phyloP scores from a whole-genome alignment of 2,888 invertebrate genomes.

The Andrena bucephala region DNA sequence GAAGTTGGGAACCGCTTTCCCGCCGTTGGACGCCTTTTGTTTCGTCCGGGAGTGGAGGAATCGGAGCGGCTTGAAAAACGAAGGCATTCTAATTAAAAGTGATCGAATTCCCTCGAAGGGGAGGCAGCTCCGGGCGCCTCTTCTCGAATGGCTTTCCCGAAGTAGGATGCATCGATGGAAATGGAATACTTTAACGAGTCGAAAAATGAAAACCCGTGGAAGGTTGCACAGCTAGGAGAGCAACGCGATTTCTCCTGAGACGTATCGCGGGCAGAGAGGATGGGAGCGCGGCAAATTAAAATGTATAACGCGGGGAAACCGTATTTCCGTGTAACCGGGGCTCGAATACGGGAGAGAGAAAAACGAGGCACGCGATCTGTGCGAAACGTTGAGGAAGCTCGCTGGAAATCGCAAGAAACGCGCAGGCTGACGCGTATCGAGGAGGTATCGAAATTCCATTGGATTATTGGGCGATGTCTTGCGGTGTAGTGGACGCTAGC shows the following conservation, averaged over 20 bases:
- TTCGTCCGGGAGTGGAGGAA: conserved; percentile 12
- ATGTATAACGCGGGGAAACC: conserved; percentile 3
- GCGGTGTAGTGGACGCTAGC: neutral
- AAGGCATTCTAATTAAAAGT: neutral
- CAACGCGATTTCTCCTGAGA: conserved; percentile 1
- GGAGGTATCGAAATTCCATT: conserved; percentile 19
- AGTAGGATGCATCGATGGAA: too few species aligned
- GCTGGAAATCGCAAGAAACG: neutral
- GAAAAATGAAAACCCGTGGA: neutral
- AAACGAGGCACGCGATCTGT: neutral
- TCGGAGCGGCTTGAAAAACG: neutral
- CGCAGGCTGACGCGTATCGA: neutral
- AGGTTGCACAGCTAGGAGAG: neutral
- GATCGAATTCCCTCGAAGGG: neutral
- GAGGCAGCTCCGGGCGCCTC: too few species aligned
- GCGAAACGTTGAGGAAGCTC: neutral
- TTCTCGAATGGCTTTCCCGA: too few species aligned
- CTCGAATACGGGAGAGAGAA: neutral
- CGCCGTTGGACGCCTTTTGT: conserved; percentile 22
- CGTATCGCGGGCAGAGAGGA: neutral
- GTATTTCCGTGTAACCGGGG: neutral
- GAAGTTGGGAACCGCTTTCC: conserved; percentile 22
- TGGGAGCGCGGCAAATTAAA: neutral
- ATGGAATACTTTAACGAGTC: too few species aligned
- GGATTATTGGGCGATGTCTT: conserved; percentile 8